phyloP scores from a whole-genome alignment of 2,888 invertebrate species.

The Orthonychiurus folsomi region DNA sequence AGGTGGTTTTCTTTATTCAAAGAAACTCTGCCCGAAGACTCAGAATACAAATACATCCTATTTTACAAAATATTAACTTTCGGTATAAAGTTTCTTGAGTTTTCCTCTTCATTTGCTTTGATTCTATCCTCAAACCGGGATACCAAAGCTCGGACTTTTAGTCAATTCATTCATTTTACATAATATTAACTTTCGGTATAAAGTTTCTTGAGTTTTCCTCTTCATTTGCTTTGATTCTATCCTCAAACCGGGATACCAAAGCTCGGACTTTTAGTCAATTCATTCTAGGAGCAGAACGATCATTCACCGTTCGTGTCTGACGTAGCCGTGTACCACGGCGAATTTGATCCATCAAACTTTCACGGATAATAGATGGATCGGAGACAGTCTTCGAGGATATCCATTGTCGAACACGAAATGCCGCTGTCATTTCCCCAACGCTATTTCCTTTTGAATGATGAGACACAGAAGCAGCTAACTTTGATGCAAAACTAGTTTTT shows the following conservation, averaged over 20 bases:
- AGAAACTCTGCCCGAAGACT: no score
- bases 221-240: slow-evolving; percentile 8
- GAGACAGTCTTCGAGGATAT: slow-evolving; percentile 53
- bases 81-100: no score
- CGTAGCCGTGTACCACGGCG: slow-evolving; percentile 73
- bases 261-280: slow-evolving; percentile 48
- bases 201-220: no score
- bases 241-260: slow-evolving; percentile 13
- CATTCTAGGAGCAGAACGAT: slow-evolving; percentile 80
- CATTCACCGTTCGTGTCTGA: slow-evolving; percentile 67
- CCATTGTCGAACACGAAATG: slow-evolving; percentile 56
- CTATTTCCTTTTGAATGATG: slow-evolving; percentile 23
- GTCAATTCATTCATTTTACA: slow-evolving; percentile 70
- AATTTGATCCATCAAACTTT: slow-evolving; percentile 89
- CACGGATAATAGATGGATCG: slow-evolving; percentile 69
- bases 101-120: no score
- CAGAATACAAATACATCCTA: no score
- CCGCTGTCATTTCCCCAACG: slow-evolving; percentile 32
- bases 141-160: slow-evolving; percentile 9
- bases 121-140: slow-evolving; percentile 14
- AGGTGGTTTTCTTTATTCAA: neutral
- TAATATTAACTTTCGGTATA: no score
- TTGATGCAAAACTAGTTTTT: slow-evolving; percentile 29
- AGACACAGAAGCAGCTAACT: slow-evolving; percentile 25
- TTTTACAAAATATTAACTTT: no score